Conservation (phyloP, 1,140 invertebrate species). For the Ceratina calcarata region DNA sequence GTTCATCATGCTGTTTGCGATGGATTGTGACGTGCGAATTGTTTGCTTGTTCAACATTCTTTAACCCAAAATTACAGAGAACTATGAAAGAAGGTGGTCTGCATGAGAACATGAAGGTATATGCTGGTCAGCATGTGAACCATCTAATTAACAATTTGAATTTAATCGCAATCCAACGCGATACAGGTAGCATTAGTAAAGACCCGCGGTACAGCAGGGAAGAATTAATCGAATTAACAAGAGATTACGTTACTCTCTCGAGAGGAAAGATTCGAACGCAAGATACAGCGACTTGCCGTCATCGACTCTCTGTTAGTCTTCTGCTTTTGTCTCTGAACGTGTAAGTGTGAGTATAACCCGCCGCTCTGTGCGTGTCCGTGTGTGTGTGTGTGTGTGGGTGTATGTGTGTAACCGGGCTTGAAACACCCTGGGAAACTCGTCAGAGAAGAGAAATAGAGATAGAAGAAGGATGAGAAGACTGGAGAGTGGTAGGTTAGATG, state of each 20-base stretch:
- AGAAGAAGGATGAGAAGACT: slow-evolving; percentile 7
- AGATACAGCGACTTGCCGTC: too few species aligned
- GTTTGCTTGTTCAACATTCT: background rate
- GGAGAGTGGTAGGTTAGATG: slow-evolving; percentile 26
- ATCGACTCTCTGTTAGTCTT: background rate
- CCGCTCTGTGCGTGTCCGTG: background rate
- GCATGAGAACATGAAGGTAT: background rate
- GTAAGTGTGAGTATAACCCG: background rate
- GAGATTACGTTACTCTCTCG: slow-evolving; percentile 11
- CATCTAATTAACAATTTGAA: too few species aligned
- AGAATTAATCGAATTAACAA: slow-evolving; percentile 5
- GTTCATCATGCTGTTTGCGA: slow-evolving; percentile 65
- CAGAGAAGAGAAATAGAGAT: slow-evolving; percentile 19
- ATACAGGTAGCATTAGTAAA: slow-evolving; percentile 70
- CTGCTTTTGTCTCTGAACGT: background rate
- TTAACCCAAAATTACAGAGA: too few species aligned
- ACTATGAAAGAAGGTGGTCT: background rate
- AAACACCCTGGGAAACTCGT: slow-evolving; percentile 43
- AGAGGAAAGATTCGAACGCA: background rate
- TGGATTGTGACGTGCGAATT: slow-evolving; percentile 15
- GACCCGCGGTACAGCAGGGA: slow-evolving; percentile 40
- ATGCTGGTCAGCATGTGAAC: too few species aligned
- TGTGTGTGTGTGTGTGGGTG: background rate
- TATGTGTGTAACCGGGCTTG: slow-evolving; percentile 19
- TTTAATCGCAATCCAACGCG: slow-evolving; percentile 18